Base-by-base conservation (phyloP, 2,888 invertebrate genomes). In the Desoria tigrina region DNA sequence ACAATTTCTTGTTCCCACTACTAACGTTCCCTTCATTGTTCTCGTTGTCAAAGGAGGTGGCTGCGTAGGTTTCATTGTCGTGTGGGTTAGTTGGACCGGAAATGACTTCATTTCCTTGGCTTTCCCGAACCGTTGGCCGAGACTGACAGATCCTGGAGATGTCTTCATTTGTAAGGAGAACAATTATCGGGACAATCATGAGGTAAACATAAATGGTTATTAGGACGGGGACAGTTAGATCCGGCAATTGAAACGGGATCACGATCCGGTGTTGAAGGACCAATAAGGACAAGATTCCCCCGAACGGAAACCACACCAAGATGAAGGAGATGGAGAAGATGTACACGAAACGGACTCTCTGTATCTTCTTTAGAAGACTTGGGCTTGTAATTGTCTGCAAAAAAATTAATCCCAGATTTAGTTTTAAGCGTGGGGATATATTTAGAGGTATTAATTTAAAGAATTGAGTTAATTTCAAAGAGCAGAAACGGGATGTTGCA, bases 301-400 rank as follows among this genome's bases (percentile, higher is more conserved):
- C 53, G 21, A 53, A 26, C 11, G 53, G 53, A 26, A 53, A 21
- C 53, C 53, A 53, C 7, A 53, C 9, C 7, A 53, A 9, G 53
- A 53, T 53, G 27, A 53, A 53, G 9, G 26, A 9, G 4, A 53
- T 23, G 9, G 53, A 24, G 27, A 24, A 53, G 9, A 53, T 6
- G 53, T 24, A 53, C 14, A 26, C 23, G n/a, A 53, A 53, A 9
- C 53, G 53, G 11, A 53, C 53, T 7, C 26, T 18, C 26, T 7
- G 6, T 24, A 53, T 26, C 23, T 53, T 53, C 27, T 26, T 23
- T 53, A 7, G 24, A 9, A 53, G 6, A 7, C 26, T 53, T 21
- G 18, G 21, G 26, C 9, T 53, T 9, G 23, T 21, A 9, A 53
- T 53, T 21, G 6, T 7, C 53, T 53, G 7, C 26, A 6, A 7